Percentiles rank a stretch among this genome's conserved stretches.
These are phyloP conservation scores for Omphaloscelis lunosa DNA, from an alignment of 2,888 invertebrate species.

Conservation along the genomic window DNA sequence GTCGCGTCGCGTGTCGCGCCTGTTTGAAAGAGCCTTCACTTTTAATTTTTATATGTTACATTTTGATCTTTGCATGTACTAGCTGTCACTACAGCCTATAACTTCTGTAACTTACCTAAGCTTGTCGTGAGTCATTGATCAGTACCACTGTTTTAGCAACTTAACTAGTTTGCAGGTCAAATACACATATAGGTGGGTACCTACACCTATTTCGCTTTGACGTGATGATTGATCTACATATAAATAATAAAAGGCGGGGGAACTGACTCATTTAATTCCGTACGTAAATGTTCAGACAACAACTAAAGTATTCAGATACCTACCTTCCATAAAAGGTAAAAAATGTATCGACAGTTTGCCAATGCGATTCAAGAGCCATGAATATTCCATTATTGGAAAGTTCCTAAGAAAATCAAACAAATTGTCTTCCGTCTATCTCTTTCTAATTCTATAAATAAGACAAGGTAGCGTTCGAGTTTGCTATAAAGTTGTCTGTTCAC, in stretches of 20 bases:
- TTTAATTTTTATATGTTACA: not conserved
- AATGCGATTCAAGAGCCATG: slow-evolving; percentile 32
- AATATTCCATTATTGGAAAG: slow-evolving; percentile 29
- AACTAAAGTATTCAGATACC: not conserved
- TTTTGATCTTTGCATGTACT: not conserved
- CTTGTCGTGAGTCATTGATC: not conserved
- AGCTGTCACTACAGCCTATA: not conserved
- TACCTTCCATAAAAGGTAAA: slow-evolving; percentile 9
- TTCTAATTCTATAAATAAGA: slow-evolving; percentile 56
- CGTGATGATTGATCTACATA: slow-evolving; percentile 4
- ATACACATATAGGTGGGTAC: not conserved
- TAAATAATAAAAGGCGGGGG: not conserved
- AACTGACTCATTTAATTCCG: slow-evolving; percentile 16
- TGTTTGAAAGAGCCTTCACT: too few species aligned
- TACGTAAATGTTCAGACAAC: not conserved
- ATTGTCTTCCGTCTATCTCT: slow-evolving; percentile 37
- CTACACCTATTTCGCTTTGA: not conserved
- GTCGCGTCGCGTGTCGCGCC: too few species aligned
- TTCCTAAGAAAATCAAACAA: slow-evolving; percentile 26
- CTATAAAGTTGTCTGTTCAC: slow-evolving; percentile 61
- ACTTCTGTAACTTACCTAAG: not conserved
- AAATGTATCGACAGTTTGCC: slow-evolving; percentile 1
- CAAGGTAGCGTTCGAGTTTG: slow-evolving; percentile 40
- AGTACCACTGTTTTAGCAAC: not conserved
- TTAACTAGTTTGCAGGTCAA: not conserved